A percentile compares a stretch with the other conserved stretches of the same genome.
These are phyloP conservation scores for Dolichopus griseipennis DNA, from an alignment of 2,888 invertebrate genomes.

Conservation along the genomic window DNA sequence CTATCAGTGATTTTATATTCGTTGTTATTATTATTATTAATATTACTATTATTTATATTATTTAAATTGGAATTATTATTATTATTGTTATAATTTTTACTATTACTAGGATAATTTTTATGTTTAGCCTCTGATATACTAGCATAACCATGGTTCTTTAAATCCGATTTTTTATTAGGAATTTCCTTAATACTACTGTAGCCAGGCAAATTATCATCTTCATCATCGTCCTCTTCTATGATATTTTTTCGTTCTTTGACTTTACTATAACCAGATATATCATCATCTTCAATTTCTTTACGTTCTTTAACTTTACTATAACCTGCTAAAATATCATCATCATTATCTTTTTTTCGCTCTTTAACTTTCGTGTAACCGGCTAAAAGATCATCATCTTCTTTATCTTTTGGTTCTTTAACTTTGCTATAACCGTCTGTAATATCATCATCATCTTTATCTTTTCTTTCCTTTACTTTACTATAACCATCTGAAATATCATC, in stretches of 20 bases:
- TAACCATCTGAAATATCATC: constrained; percentile 34
- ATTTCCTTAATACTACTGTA: constrained; percentile 21
- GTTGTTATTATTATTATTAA: constrained; percentile 16
- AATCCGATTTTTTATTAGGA: constrained; percentile 27
- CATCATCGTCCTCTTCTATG: constrained; percentile 19
- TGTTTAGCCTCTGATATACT: constrained; percentile 38
- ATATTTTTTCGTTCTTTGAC: constrained; percentile 9
- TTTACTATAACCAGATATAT: constrained; percentile 11
- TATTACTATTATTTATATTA: constrained; percentile 13
- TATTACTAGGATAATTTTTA: constrained; percentile 18
- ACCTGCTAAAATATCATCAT: constrained; percentile 31
- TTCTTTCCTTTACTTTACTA: constrained; percentile 32
- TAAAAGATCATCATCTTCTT: constrained; percentile 18
- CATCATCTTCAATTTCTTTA: constrained; percentile 25
- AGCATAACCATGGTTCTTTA: constrained; percentile 34
- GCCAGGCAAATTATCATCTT: constrained; percentile 22
- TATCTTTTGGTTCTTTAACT: constrained; percentile 29
- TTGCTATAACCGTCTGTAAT: constrained; percentile 35
- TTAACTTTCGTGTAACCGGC: constrained; percentile 37
- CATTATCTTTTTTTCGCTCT: constrained; percentile 25
- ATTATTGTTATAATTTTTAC: constrained; percentile 14
- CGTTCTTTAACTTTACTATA: constrained; percentile 35
- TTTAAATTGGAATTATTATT: constrained; percentile 9
- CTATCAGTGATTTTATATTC: not conserved
- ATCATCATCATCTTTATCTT: constrained; percentile 26